phyloP scores from a whole-genome alignment of 2,888 invertebrate species.

The Cistogaster globosa region DNA sequence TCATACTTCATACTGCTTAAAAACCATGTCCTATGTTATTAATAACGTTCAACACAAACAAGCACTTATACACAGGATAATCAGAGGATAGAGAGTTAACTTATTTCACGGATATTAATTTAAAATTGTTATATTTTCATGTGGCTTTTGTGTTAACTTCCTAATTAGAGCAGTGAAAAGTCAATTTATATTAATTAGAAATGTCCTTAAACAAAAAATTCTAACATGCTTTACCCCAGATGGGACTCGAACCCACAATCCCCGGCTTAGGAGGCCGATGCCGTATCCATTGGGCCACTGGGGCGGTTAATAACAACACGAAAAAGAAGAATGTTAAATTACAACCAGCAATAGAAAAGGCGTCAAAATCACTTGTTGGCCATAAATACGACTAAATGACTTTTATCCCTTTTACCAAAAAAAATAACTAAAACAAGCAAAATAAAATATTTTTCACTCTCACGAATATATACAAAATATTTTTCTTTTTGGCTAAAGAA shows the following conservation, averaged over 20 bases:
- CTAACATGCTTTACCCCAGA: constrained; percentile 75
- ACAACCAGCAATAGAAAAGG: not conserved
- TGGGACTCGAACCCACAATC: constrained; percentile 80
- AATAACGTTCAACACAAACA: too few species aligned
- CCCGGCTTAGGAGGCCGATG: constrained; percentile 79
- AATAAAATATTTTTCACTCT: not conserved
- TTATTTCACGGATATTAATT: not conserved
- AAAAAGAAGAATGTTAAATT: constrained; percentile 9
- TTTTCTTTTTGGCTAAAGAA: constrained; percentile 21
- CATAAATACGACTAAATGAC: constrained; percentile 20
- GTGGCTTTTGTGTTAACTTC: not conserved
- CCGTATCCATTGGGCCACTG: constrained; percentile 80
- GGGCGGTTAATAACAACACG: constrained; percentile 68
- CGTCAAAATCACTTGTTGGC: constrained; percentile 49
- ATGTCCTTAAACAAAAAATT: constrained; percentile 44
- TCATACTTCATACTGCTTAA: too few species aligned
- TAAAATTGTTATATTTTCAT: not conserved
- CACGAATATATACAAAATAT: not conserved
- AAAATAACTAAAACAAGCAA: not conserved
- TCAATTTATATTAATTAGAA: constrained; percentile 4
- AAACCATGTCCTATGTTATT: too few species aligned
- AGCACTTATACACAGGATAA: too few species aligned
- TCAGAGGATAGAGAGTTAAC: too few species aligned
- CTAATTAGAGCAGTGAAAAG: not conserved
- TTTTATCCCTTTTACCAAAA: constrained; percentile 3